Percentiles rank a stretch among this genome's conserved stretches.
Evolutionary conservation across 2,888 invertebrate genomes (phyloP).

Genomic region (Agrochola macilenta): DNA sequence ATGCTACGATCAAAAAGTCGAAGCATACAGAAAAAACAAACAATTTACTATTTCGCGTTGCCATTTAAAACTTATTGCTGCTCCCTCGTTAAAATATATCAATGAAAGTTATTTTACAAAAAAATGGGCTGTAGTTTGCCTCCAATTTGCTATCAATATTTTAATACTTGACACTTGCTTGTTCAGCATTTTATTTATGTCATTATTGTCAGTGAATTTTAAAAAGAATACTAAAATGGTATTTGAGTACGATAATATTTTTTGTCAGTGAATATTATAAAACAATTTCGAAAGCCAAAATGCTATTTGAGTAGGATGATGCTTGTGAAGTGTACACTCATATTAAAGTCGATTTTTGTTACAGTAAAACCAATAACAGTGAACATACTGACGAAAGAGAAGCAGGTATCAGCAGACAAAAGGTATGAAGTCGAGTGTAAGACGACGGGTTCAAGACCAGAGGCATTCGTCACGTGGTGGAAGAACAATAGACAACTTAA

Average conservation of each 20-base stretch:
- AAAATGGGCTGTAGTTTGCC: neutral
- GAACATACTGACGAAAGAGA: conserved; percentile 95
- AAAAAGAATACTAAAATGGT: neutral
- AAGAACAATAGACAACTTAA: conserved; percentile 95
- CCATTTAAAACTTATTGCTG: neutral
- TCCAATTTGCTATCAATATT: conserved; percentile 35
- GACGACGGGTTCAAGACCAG: conserved; percentile 96
- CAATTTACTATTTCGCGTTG: no score
- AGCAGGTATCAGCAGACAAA: conserved; percentile 95
- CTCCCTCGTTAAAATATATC: neutral
- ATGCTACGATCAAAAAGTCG: neutral
- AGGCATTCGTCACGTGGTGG: conserved; percentile 97
- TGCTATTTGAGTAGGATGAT: neutral
- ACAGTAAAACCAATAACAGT: conserved; percentile 97
- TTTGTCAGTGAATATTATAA: neutral
- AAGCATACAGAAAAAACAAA: no score
- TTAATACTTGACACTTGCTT: conserved; percentile 11
- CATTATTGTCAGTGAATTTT: neutral
- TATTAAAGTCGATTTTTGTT: conserved; percentile 64
- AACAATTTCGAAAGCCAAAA: neutral
- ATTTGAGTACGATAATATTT: no score
- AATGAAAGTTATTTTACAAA: neutral
- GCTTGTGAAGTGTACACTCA: neutral
- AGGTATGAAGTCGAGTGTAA: conserved; percentile 96
- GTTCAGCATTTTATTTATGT: conserved; percentile 29